phyloP scores from a whole-genome alignment of 2,113 vertebrate genomes.

The Tyrannus savana region DNA sequence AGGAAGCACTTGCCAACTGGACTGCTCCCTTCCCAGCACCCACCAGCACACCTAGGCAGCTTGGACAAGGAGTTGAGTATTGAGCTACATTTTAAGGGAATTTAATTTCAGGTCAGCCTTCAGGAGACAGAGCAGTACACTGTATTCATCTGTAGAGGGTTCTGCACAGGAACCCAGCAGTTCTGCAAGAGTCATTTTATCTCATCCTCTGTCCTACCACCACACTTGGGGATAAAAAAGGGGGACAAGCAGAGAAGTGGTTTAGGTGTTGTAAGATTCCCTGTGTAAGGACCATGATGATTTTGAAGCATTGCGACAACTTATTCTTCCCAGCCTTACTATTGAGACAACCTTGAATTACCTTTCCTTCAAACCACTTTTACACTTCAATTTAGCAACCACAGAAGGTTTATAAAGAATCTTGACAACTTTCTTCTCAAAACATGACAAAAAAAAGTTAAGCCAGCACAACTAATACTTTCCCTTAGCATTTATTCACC shows the following conservation, averaged over 20 bases:
- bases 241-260: background rate
- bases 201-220: background rate
- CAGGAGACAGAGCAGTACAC: background rate
- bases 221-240: background rate
- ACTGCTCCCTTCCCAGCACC: background rate
- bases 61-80: background rate
- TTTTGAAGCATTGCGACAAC: background rate
- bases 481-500: background rate
- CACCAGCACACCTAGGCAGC: background rate
- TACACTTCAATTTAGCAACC: background rate
- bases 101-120: background rate
- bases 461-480: background rate
- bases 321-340: background rate
- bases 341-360: background rate
- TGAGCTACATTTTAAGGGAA: background rate
- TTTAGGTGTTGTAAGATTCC: background rate
- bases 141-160: background rate
- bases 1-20: background rate
- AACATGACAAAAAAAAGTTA: background rate
- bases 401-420: background rate
- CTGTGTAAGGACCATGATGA: background rate
- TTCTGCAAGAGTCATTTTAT: background rate
- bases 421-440: background rate
- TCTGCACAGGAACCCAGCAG: background rate
- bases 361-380: background rate